Evolutionary conservation across 1,140 invertebrate genomes (phyloP), one percentile per base, ranked within the genome.

Genomic region (Procambarus virginalis): DNA sequence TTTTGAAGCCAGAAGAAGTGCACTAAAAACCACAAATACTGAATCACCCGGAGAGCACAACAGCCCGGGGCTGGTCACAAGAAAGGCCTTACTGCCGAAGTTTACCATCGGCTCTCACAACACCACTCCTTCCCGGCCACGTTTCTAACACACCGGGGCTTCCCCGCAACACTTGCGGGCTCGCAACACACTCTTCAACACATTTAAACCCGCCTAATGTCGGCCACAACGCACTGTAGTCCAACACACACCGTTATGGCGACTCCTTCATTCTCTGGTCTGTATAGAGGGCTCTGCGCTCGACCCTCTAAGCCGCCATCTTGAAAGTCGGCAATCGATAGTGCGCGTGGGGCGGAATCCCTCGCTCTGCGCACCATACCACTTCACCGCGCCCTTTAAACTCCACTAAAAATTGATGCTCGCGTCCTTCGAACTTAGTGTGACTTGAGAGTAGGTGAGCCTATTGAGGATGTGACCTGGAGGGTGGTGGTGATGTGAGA

Each of bases 261-360:
- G 86, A 81, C 86, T 88, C 86, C 77, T 55, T 60, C 80, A 88
- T 81, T 64, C 68, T 88, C 68, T 51, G 48, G 34, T 49, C 80
- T 60, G 68, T 73, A 84, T 58, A 88, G 86, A 83, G 78, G 86
- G 86, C 86, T 73, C 86, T 82, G 79, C 86, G 58, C 34, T 88
- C 86, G 79, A 60, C 64, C 64, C 58, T 64, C 73, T 64, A 49
- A 55, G 49, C 86, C 78, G 86, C 86, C 86, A 88, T 88, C 86
- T 88, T 88, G 79, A 82, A 88, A 88, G 78, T 88, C 46, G 86
- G 86, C 86, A 83, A 83, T 88, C 86, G 64, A 88, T 88, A 88
- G 14, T 88, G 86, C 86, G 86, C 86, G 49, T 22, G 1, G 34
- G n/a, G n/a, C 10, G 46, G 22, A 55, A 22, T 60, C 20, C 3